Base-by-base conservation (phyloP, 2,797 vertebrate genomes). In the Sebastes variabilis region DNA sequence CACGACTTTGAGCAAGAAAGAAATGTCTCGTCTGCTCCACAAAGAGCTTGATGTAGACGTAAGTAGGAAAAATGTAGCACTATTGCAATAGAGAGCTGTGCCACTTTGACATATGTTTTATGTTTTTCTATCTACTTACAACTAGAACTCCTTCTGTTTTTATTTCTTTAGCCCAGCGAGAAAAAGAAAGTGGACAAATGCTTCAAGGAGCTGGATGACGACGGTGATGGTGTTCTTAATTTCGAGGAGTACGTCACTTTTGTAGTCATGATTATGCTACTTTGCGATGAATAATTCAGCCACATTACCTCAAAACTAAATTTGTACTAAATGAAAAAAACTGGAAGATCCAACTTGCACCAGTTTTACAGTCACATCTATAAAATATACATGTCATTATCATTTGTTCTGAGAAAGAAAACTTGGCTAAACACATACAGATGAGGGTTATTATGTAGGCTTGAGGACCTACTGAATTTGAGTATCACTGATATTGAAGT, bases 1-100 rank as follows among this genome's bases (percentile, higher is more conserved):
- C 82, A 64, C 16, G 67, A 77, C 87, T 36, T 52, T 95, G 38
- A 64, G 25, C 72, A 94, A 92, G 58, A 25, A 1, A 8, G 93
- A 96, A 49, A 46, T 94, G 0, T 13, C 34, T 22, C 16, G 66
- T 0, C 55, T 95, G 83, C 69, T 95, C 2, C 9, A 0, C 0
- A 0, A 0, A 0, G 90, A 95, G 75, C 0, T 91, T 36, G 32
- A 34, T 2, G 2, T 14, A 27, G 0, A 4, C 0, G 81, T 88
- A 76, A 92, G 93, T 84, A 24, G 2, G 34, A 80, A 49, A 70
- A 1, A 30, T 61, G 9, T 13, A 10, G 1, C 16, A 20, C 4
- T 2, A 46, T 18, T 60, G 14, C 4, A 59, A 56, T 34, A 34
- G 32, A 34, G 32, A 34, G 32, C 32, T 34, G 32, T 34, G 9